phyloP scores from a whole-genome alignment of 2,888 invertebrate species.

The Eledona agricola region DNA sequence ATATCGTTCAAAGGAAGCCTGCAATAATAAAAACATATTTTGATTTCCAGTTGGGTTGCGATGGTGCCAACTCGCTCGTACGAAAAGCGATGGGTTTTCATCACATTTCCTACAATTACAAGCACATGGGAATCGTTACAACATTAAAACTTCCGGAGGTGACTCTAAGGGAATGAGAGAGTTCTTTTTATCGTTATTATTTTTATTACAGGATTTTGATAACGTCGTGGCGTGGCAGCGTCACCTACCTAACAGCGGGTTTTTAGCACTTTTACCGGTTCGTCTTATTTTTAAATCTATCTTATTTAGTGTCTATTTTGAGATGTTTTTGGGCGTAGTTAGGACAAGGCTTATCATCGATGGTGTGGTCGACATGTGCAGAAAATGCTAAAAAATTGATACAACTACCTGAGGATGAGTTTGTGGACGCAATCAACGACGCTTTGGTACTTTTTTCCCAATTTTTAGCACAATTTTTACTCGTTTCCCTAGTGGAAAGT shows the following conservation, averaged over 20 bases:
- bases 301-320: no score
- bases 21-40: conserved; percentile 1
- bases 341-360: conserved; percentile 77
- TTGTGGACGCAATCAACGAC: conserved; percentile 72
- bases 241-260: conserved; percentile 86
- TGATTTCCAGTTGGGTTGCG: conserved; percentile 87
- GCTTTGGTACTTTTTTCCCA: conserved; percentile 13
- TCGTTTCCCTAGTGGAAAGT: conserved; percentile 67
- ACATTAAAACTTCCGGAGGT: conserved; percentile 85
- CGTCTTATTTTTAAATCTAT: conserved; percentile 46
- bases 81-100: conserved; percentile 83
- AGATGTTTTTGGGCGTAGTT: conserved; percentile 64
- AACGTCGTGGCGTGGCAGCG: conserved; percentile 97
- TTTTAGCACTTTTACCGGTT: conserved; percentile 89
- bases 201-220: conserved; percentile 64
- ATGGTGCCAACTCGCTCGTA: conserved; percentile 91
- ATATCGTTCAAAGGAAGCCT: no score
- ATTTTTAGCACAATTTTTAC: conserved; percentile 19
- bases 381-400: conserved; percentile 79
- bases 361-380: conserved; percentile 92
- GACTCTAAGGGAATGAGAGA: neutral
- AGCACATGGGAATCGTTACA: conserved; percentile 92
- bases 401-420: conserved; percentile 76
- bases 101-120: conserved; percentile 84
- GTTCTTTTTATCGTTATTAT: conserved; percentile 7